These are phyloP conservation scores for Anhinga anhinga DNA, from an alignment of 2,113 vertebrate genomes.

Conservation along the genomic window DNA sequence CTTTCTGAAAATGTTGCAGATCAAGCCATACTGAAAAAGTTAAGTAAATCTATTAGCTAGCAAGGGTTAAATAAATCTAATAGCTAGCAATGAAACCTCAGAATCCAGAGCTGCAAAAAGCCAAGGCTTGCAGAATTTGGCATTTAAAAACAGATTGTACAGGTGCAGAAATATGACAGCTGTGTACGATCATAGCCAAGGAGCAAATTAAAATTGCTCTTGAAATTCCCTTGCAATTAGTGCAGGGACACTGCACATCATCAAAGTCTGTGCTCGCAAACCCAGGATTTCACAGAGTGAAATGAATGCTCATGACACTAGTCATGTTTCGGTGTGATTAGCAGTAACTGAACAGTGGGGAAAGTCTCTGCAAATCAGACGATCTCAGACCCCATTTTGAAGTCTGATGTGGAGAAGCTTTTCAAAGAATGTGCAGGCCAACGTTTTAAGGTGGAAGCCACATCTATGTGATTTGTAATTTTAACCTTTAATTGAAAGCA, in stretches of 20 bases:
- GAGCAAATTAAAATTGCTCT: background rate
- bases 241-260: constrained; percentile 23
- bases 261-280: background rate
- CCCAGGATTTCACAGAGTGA: background rate
- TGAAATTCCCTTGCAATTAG: constrained; percentile 32
- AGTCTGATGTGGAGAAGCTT: background rate
- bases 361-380: background rate
- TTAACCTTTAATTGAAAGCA: background rate
- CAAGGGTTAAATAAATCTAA: background rate
- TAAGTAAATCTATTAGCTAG: background rate
- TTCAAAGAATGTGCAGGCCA: background rate
- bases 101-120: background rate
- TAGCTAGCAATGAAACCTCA: background rate
- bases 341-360: background rate
- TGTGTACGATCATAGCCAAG: background rate
- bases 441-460: background rate
- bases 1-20: background rate
- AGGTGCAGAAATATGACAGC: constrained; percentile 47
- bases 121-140: constrained; percentile 29
- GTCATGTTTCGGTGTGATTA: background rate
- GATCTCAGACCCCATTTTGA: background rate
- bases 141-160: background rate
- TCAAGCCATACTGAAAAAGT: background rate
- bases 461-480: background rate
- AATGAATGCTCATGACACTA: background rate